Evolutionary conservation across 1,140 invertebrate genomes (phyloP).

Genomic region (Hyphantria cunea): DNA sequence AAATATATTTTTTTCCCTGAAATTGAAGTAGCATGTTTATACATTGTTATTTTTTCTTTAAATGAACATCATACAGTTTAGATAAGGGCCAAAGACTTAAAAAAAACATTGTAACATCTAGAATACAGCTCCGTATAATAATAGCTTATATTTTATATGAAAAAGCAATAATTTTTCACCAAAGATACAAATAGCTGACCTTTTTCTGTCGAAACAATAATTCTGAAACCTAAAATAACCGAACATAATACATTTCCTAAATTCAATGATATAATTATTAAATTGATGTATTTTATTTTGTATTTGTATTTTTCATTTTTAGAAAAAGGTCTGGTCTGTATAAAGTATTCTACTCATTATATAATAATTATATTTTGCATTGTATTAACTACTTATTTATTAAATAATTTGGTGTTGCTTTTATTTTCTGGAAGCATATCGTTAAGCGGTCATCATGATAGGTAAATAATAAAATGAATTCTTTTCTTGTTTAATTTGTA

Average conservation of each 20-base stretch:
- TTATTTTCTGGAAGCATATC: conserved; percentile 65
- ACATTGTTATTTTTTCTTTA: conserved; percentile 41
- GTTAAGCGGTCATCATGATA: conserved; percentile 68
- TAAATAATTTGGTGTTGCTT: conserved; percentile 54
- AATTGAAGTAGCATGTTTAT: conserved; percentile 31
- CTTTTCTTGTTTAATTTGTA: conserved; percentile 73
- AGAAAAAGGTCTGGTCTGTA: conserved; percentile 24
- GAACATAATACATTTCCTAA: conserved; percentile 18
- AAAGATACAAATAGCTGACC: conserved; percentile 55
- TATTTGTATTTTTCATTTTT: conserved; percentile 6
- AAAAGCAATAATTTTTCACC: conserved; percentile 63
- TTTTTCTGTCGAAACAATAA: conserved; percentile 39
- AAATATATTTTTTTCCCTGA: conserved; percentile 31
- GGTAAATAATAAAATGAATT: conserved; percentile 49
- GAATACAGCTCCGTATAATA: conserved; percentile 39
- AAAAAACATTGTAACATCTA: conserved; percentile 52
- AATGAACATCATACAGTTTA: conserved; percentile 76
- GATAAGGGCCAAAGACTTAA: conserved; percentile 75
- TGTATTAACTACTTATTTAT: conserved; percentile 53
- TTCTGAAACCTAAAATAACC: background rate
- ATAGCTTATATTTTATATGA: conserved; percentile 50
- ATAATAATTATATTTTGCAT: conserved; percentile 38
- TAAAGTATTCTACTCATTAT: conserved; percentile 40
- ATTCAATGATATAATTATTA: background rate
- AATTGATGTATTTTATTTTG: background rate